Percentiles rank a stretch among this genome's conserved stretches.
Evolutionary conservation across 2,797 vertebrate genomes (phyloP).

Genomic region (Octomys mimax): DNA sequence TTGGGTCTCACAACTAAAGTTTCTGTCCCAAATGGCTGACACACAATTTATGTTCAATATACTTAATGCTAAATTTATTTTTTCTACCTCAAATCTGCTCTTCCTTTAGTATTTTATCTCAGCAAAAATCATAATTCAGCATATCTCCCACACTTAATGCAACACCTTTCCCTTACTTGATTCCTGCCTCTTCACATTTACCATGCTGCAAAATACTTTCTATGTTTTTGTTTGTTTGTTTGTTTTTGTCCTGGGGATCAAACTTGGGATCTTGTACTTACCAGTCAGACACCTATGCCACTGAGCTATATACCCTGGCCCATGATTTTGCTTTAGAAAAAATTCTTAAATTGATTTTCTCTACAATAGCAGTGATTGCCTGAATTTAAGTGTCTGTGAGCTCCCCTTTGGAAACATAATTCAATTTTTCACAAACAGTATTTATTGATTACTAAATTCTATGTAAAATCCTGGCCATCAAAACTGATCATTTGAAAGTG

Average conservation of each 20-base stretch:
- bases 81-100: not conserved
- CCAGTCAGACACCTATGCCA: too few relatives aligned
- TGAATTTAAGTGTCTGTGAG: not conserved
- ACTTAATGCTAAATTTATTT: not conserved
- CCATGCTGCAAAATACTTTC: not conserved
- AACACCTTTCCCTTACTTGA: not conserved
- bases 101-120: not conserved
- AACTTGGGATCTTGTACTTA: too few relatives aligned
- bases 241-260: too few relatives aligned
- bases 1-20: not conserved
- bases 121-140: not conserved
- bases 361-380: not conserved
- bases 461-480: not conserved
- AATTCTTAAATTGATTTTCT: not conserved
- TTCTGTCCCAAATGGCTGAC: not conserved
- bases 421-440: constrained; percentile 1
- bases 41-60: not conserved
- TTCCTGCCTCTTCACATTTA: not conserved
- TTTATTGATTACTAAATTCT: not conserved
- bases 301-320: too few relatives aligned
- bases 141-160: not conserved
- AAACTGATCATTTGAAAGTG: not conserved
- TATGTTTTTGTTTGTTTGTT: too few relatives aligned
- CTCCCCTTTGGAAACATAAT: not conserved
- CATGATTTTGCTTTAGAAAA: constrained; percentile 24